Conservation (phyloP, 2,113 vertebrate species). For the Entosphenus tridentatus region DNA sequence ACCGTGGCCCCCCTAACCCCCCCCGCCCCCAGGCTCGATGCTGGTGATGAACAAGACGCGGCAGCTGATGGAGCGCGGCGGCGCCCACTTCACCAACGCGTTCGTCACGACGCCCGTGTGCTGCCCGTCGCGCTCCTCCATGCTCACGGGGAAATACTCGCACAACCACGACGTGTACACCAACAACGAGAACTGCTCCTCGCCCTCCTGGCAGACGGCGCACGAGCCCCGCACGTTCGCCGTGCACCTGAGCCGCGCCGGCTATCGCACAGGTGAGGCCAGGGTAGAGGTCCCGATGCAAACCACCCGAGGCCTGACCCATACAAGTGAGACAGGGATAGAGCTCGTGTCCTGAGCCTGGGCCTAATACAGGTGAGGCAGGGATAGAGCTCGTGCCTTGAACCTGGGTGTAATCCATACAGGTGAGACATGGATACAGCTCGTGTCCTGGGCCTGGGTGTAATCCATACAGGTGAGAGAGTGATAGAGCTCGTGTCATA, state of each 20-base stretch:
- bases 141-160: conserved; percentile 5
- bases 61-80: conserved; percentile 2
- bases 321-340: too few relatives aligned
- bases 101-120: conserved; percentile 1
- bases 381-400: too few relatives aligned
- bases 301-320: too few relatives aligned
- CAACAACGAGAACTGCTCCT: conserved; percentile 6
- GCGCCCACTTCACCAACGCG: background rate
- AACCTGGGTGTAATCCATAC: too few relatives aligned
- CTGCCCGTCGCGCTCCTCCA: conserved; percentile 2
- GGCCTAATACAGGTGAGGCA: too few relatives aligned
- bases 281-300: too few relatives aligned
- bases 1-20: too few relatives aligned
- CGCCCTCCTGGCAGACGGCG: background rate
- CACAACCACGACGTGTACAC: conserved; percentile 6
- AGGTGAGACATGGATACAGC: too few relatives aligned
- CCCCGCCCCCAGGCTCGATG: background rate
- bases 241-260: background rate
- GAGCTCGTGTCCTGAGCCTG: too few relatives aligned
- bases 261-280: conserved; percentile 1
- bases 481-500: too few relatives aligned
- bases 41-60: background rate
- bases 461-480: too few relatives aligned
- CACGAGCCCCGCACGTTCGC: conserved; percentile 2
- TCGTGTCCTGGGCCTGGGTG: too few relatives aligned